phyloP scores from a whole-genome alignment of 2,888 invertebrate genomes.

The Pedicia rivosa region DNA sequence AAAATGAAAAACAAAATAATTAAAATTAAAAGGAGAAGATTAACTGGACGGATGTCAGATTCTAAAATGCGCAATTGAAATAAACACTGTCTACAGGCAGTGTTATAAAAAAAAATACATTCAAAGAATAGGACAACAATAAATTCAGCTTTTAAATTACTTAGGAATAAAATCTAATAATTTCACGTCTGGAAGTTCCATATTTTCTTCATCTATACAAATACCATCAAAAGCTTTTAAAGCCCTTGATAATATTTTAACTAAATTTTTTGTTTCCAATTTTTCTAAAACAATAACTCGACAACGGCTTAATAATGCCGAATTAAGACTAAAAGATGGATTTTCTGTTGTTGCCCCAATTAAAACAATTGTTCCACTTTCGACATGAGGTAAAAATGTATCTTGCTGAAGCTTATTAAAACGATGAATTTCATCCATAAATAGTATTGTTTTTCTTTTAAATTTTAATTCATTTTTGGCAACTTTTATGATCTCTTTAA shows the following conservation, averaged over 20 bases:
- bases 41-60: too few species aligned
- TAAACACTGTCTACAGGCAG: too few species aligned
- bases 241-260: conserved; percentile 44
- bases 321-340: conserved; percentile 72
- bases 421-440: conserved; percentile 78
- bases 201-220: conserved; percentile 14
- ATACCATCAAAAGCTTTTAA: conserved; percentile 27
- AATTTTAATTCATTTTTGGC: conserved; percentile 58
- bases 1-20: too few species aligned
- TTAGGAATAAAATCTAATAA: too few species aligned
- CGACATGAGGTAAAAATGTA: conserved; percentile 62
- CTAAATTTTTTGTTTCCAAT: conserved; percentile 39
- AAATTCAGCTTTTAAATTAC: too few species aligned
- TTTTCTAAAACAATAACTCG: conserved; percentile 61
- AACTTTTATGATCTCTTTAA: conserved; percentile 52
- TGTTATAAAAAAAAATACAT: too few species aligned
- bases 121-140: too few species aligned
- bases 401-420: conserved; percentile 77
- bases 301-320: conserved; percentile 62
- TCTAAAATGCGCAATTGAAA: too few species aligned
- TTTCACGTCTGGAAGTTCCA: too few species aligned
- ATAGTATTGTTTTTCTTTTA: conserved; percentile 54
- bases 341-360: conserved; percentile 80
- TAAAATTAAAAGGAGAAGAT: too few species aligned
- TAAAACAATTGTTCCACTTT: conserved; percentile 59